Evolutionary conservation across 2,888 invertebrate genomes (phyloP).

Genomic region (Odontocolon sp.): DNA sequence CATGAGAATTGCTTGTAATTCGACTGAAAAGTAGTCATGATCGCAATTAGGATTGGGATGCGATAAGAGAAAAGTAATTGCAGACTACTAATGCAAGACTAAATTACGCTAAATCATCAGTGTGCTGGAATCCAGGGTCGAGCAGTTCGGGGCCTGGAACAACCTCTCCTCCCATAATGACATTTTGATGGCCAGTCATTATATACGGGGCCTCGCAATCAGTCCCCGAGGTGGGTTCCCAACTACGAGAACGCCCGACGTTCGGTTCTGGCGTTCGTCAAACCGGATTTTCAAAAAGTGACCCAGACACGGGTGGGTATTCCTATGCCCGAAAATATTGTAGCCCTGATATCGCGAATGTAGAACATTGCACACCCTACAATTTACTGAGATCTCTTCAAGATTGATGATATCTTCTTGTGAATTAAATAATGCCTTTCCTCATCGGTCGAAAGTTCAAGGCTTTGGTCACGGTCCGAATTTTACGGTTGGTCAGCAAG

Average conservation of each 20-base stretch:
- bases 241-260: conserved; percentile 32
- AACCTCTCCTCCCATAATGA: conserved; percentile 61
- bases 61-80: conserved; percentile 63
- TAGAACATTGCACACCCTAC: conserved; percentile 49
- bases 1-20: conserved; percentile 4
- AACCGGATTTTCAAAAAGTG: conserved; percentile 39
- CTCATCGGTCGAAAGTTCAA: conserved; percentile 49
- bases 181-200: conserved; percentile 67
- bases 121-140: conserved; percentile 45
- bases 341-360: conserved; percentile 47
- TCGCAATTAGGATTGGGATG: conserved; percentile 60
- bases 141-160: conserved; percentile 47
- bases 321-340: conserved; percentile 42
- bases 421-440: conserved; percentile 50
- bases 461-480: conserved; percentile 11
- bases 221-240: conserved; percentile 57
- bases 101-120: conserved; percentile 62
- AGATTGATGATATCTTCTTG: conserved; percentile 54
- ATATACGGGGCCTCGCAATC: conserved; percentile 61
- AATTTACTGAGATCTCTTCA: conserved; percentile 53
- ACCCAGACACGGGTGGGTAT: conserved; percentile 48
- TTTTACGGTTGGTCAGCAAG: background rate
- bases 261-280: conserved; percentile 45
- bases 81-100: conserved; percentile 61
- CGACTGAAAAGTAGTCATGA: background rate